Percentiles rank a stretch among this genome's conserved stretches.
Conservation (phyloP, 2,797 vertebrate genomes). For the Yasuhikotakia modesta region DNA sequence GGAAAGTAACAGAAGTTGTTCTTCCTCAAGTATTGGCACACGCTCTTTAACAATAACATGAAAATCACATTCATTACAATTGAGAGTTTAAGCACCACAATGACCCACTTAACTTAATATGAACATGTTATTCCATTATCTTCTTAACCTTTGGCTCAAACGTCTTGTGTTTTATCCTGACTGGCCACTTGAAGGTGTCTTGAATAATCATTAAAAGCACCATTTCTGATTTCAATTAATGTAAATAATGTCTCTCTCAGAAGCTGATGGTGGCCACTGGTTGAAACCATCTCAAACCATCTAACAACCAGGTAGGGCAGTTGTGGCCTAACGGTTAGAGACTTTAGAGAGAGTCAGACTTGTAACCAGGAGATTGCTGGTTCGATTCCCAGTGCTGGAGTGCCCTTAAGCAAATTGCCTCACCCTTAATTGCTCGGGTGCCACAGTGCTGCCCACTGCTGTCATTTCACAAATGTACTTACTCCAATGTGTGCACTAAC, state of each 20-base stretch:
- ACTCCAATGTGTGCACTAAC: too few species aligned
- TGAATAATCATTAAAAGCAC: slow-evolving; percentile 10
- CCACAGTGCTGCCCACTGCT: too few species aligned
- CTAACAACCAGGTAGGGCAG: neutral
- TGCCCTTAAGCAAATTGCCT: too few species aligned
- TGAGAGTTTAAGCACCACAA: slow-evolving; percentile 13
- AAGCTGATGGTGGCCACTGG: neutral
- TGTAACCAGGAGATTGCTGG: too few species aligned
- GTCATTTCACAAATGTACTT: too few species aligned
- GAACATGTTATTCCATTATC: neutral
- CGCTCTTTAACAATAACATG: neutral
- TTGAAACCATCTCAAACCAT: neutral
- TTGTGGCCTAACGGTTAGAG: too few species aligned
- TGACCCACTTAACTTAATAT: slow-evolving; percentile 2
- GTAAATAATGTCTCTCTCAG: slow-evolving; percentile 3
- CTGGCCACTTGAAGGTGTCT: slow-evolving; percentile 6
- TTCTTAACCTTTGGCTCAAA: slow-evolving; percentile 16
- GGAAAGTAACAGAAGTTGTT: neutral
- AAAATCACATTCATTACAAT: neutral
- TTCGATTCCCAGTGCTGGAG: too few species aligned
- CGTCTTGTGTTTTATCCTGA: neutral
- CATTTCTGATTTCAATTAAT: slow-evolving; percentile 14
- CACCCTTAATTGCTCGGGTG: too few species aligned
- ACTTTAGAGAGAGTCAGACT: too few species aligned
- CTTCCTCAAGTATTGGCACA: slow-evolving; percentile 13